Conservation (phyloP, 2,113 vertebrate species). For the Pelecanus crispus region DNA sequence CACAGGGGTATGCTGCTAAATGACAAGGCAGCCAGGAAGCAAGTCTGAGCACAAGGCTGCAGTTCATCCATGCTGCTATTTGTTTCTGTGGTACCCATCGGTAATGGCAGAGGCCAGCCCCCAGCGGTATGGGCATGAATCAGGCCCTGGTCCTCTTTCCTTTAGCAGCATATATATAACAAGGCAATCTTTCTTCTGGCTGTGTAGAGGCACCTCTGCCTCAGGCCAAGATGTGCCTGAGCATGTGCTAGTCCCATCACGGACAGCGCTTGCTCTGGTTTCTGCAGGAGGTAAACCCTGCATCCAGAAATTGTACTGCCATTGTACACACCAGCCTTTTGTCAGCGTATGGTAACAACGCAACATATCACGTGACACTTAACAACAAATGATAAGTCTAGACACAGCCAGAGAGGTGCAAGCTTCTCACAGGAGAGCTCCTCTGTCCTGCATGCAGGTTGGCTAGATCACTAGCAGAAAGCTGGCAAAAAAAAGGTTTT, state of each 20-base stretch:
- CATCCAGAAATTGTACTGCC: neutral
- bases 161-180: neutral
- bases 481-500: neutral
- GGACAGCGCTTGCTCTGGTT: accelerated
- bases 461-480: neutral
- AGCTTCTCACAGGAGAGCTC: neutral
- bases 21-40: neutral
- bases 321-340: neutral
- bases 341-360: accelerated
- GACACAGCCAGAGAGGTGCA: neutral
- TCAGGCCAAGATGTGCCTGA: neutral
- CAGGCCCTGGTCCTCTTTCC: neutral
- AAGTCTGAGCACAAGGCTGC: neutral
- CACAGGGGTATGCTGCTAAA: neutral
- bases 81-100: neutral
- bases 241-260: neutral
- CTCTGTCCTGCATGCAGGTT: neutral
- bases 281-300: neutral
- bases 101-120: neutral
- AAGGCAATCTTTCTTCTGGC: neutral
- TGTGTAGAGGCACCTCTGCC: too few relatives aligned
- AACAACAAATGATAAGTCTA: neutral
- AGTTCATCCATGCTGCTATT: neutral
- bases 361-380: accelerated
- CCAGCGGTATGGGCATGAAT: accelerated